Percentiles rank a stretch among this genome's conserved stretches.
These are phyloP conservation scores for Hydropotes inermis DNA, from an alignment of 2,113 vertebrate species.

Conservation along the genomic window DNA sequence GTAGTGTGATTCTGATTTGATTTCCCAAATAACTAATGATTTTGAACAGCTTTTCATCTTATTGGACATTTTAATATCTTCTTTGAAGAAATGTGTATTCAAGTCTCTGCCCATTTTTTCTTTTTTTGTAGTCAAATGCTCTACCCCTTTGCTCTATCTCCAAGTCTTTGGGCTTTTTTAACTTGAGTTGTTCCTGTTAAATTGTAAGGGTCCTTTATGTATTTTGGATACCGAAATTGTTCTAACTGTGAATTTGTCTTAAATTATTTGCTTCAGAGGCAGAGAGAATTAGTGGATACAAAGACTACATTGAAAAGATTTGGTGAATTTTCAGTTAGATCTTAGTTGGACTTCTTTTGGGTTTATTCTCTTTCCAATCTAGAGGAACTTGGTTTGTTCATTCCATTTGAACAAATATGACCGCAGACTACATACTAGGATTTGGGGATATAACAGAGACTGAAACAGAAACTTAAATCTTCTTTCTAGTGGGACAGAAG, in stretches of 20 bases:
- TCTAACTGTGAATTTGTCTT: neutral
- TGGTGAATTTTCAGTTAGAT: constrained; percentile 34
- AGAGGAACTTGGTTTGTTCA: neutral
- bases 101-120: neutral
- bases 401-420: constrained; percentile 32
- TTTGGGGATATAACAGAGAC: neutral
- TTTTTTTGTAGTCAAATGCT: neutral
- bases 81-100: neutral
- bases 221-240: constrained; percentile 15
- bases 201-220: neutral
- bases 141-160: neutral
- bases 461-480: neutral
- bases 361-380: neutral
- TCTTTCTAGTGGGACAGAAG: neutral
- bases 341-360: constrained; percentile 4
- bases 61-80: neutral
- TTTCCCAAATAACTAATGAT: neutral
- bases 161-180: neutral
- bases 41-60: neutral
- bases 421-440: neutral
- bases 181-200: neutral
- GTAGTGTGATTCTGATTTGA: constrained; percentile 7
- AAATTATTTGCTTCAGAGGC: neutral
- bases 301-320: neutral
- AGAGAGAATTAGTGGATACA: neutral